These are phyloP conservation scores for Frieseomelitta varia DNA, from an alignment of 1,140 invertebrate genomes.

Conservation along the genomic window DNA sequence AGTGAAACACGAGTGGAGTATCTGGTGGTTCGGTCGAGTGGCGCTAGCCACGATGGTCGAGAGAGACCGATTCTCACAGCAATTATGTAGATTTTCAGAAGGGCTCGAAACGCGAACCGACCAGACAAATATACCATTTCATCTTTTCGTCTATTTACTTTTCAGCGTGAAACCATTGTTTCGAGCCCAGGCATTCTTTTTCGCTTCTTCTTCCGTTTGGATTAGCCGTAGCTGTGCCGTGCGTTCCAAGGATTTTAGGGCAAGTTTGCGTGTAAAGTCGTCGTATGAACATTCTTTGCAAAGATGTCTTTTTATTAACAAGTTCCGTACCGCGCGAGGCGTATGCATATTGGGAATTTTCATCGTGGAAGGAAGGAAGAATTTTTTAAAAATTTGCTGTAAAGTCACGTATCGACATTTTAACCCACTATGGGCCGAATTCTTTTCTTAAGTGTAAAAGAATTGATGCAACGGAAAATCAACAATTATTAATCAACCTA, in stretches of 20 bases:
- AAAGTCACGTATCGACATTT: no score
- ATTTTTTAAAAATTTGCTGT: no score
- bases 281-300: neutral
- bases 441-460: no score
- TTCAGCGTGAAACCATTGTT: constrained; percentile 18
- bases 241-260: neutral
- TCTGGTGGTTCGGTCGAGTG: constrained; percentile 32
- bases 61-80: constrained; percentile 61
- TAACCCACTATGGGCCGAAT: no score
- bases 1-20: constrained; percentile 43
- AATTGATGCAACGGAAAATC: no score
- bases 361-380: no score
- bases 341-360: no score
- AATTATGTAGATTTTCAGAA: constrained; percentile 63
- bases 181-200: neutral
- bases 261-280: neutral
- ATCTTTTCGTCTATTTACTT: constrained; percentile 47
- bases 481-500: no score
- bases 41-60: constrained; percentile 32
- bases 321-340: no score
- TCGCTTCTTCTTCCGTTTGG: neutral
- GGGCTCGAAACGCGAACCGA: constrained; percentile 33
- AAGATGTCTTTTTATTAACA: neutral
- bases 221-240: constrained; percentile 16
- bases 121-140: constrained; percentile 52